These are phyloP conservation scores for Cecropterus lyciades DNA, from an alignment of 1,140 invertebrate species.

Conservation along the genomic window DNA sequence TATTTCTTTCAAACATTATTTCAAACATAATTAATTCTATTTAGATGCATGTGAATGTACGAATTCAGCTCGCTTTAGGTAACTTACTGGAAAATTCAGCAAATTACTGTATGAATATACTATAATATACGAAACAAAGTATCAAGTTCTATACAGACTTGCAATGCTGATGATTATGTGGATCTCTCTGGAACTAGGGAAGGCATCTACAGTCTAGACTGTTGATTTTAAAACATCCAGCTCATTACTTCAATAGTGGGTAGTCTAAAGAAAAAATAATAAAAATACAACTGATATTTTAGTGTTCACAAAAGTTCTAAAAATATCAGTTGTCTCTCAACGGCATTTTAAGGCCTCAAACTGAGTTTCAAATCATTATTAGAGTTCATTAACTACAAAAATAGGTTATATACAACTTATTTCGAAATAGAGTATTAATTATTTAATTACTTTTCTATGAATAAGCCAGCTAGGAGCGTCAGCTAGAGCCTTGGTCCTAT, in stretches of 20 bases:
- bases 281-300: constrained; percentile 40
- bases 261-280: constrained; percentile 42
- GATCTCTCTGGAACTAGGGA: neutral
- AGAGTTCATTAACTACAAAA: constrained; percentile 43
- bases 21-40: neutral
- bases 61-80: neutral
- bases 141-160: too few species aligned
- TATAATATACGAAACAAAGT: too few species aligned
- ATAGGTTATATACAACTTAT: constrained; percentile 51
- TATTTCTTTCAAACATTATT: too few species aligned
- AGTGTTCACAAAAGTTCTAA: constrained; percentile 36
- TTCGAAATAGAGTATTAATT: constrained; percentile 36
- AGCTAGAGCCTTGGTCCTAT: constrained; percentile 31
- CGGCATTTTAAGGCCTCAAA: constrained; percentile 28
- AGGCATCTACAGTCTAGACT: neutral
- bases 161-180: neutral
- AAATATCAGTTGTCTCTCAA: constrained; percentile 28
- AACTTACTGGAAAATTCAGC: too few species aligned
- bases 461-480: constrained; percentile 8
- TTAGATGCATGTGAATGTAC: neutral
- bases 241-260: constrained; percentile 27
- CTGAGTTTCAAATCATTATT: constrained; percentile 26
- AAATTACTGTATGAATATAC: too few species aligned
- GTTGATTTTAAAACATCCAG: neutral
- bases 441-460: constrained; percentile 15